These are phyloP conservation scores for Orbicella faveolata DNA, from an alignment of 64 coral and sea anemone species.

Conservation along the genomic window DNA sequence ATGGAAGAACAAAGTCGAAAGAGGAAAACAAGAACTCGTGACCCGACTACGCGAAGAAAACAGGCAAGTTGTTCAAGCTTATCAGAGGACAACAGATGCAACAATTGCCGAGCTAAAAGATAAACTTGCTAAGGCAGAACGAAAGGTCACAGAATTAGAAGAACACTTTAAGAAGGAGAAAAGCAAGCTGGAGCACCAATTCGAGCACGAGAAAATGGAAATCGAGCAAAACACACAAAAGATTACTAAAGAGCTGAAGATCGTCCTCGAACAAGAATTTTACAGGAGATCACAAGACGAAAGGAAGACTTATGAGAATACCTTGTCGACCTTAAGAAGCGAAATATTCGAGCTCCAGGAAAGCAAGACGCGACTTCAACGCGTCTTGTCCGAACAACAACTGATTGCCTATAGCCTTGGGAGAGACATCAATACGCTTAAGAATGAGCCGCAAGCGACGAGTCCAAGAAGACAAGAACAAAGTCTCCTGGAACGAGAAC, in stretches of 20 bases:
- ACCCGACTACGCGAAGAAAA: slow-evolving; percentile 18
- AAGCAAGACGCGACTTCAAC: slow-evolving; percentile 8
- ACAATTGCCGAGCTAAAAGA: slow-evolving; percentile 1
- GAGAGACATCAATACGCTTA: slow-evolving; percentile 22
- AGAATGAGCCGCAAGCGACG: not conserved
- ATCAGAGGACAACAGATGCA: not conserved
- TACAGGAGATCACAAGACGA: slow-evolving; percentile 27
- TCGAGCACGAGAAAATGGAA: slow-evolving; percentile 36
- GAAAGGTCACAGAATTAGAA: slow-evolving; percentile 28
- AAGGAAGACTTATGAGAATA: slow-evolving; percentile 11
- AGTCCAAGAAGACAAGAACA: not conserved
- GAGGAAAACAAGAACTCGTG: slow-evolving; percentile 21
- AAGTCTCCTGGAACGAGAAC: slow-evolving; percentile 25
- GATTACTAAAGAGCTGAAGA: slow-evolving; percentile 8
- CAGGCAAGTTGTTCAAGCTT: slow-evolving; percentile 9
- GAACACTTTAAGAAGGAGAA: slow-evolving; percentile 18
- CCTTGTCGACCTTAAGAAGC: slow-evolving; percentile 18
- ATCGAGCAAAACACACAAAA: slow-evolving; percentile 6
- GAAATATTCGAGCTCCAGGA: slow-evolving; percentile 34
- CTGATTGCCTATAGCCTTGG: slow-evolving; percentile 4
- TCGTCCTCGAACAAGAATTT: slow-evolving; percentile 24
- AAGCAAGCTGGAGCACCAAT: slow-evolving; percentile 27
- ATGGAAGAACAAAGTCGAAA: not conserved
- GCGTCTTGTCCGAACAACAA: slow-evolving; percentile 9
- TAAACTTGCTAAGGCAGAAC: slow-evolving; percentile 40